A percentile compares a stretch with the other conserved stretches of the same genome.
Conservation (phyloP, 2,113 vertebrate genomes). For the Nycticebus coucang region DNA sequence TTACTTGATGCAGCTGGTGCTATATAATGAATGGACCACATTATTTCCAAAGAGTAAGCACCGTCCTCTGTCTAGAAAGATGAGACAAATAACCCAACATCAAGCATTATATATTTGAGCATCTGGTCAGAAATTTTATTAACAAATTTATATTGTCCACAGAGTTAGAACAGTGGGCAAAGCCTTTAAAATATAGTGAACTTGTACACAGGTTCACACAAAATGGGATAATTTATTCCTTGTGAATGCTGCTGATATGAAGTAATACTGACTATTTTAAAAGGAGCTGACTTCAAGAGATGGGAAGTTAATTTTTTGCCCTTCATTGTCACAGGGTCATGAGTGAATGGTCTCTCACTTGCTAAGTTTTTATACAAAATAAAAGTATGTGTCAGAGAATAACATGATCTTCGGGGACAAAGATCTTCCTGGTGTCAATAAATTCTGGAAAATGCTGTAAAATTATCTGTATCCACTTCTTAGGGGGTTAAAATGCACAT, state of each 20-base stretch:
- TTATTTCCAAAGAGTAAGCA: not conserved
- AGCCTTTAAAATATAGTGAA: not conserved
- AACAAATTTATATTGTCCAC: too few species aligned
- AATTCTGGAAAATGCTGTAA: not conserved
- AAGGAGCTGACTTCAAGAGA: not conserved
- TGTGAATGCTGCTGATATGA: not conserved
- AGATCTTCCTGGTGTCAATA: not conserved
- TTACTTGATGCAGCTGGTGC: not conserved
- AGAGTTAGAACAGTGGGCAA: not conserved
- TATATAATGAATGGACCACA: not conserved
- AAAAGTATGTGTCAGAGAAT: slow-evolving; percentile 8
- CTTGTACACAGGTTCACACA: not conserved
- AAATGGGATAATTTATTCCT: slow-evolving; percentile 50
- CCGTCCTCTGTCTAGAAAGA: slow-evolving; percentile 39
- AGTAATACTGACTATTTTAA: slow-evolving; percentile 48
- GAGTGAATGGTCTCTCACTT: not conserved
- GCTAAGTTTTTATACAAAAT: slow-evolving; percentile 33
- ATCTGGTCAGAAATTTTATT: not conserved
- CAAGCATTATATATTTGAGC: not conserved
- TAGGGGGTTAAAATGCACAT: not conserved
- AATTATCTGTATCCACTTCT: not conserved
- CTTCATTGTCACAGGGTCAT: slow-evolving; percentile 18
- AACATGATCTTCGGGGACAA: not conserved
- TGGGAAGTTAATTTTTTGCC: not conserved
- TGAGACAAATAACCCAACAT: not conserved